Evolutionary conservation across 2,113 vertebrate species (phyloP), one percentile per base, ranked within the genome.

Genomic region (Dipodomys merriami): DNA sequence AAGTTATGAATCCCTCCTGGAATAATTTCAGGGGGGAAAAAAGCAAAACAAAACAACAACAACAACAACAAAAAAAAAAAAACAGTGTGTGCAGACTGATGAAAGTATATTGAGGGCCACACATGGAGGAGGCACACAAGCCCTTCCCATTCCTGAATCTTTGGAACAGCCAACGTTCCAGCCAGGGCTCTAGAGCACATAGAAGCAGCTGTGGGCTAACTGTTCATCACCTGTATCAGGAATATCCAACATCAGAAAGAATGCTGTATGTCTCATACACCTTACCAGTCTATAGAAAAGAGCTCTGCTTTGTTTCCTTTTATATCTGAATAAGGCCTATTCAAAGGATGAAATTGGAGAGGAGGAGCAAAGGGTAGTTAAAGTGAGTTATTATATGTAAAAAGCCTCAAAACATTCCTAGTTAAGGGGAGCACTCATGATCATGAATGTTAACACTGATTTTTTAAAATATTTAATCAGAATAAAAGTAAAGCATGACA

Each of bases 81-180:
- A 64, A 25, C n/a, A 83, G 20, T 10, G 15, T 7, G 19, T 29
- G 49, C 5, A 44, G 27, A 44, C 46, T 1, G 5, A 1, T 1
- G 33, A 57, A 64, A 15, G 46, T 23, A 8, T 8, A 0, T 6
- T 1, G 0, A 13, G 3, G 8, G 0, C 3, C 65, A 67, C 22
- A 29, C 23, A 77, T 19, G 6, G 19, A 62, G 46, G n/a, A 80
- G 13, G 64, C 25, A 29, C 1, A 9, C 10, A 25, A 25, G 30
- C 46, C 44, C 62, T 25, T 60, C 30, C 69, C 2, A 6, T n/a
- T 57, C 71, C 62, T 13, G 6, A n/a, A 35, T n/a, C 57, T 27
- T 15, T 23, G 35, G 16, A 49, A 57, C 5, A 44, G 49, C 39
- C 8, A n/a, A 18, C 4, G 65, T 9, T 44, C 20, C 46, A 71